Base-by-base conservation (phyloP, 2,888 invertebrate species). In the Bruchidius siliquastri region DNA sequence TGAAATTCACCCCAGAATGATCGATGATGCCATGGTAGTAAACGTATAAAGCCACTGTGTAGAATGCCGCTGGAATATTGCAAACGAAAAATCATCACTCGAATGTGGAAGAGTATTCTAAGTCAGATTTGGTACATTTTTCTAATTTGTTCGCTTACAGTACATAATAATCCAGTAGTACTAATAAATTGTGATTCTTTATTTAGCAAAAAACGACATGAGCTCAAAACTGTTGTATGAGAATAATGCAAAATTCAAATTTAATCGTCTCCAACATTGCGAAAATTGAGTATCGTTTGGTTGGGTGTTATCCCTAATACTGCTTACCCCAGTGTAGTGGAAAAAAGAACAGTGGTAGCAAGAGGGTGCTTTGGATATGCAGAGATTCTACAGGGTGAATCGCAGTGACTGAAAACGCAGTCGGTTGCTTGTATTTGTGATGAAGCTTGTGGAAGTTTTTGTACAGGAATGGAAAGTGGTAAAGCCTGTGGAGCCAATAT, bases 21-120 rank as follows among this genome's bases (percentile, higher is more conserved):
- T 92, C 92, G 76, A 93, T 89, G 81, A 93, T 92, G 2, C 93
- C 93, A 81, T 93, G 92, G 83, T 92, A 92, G 84, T 92, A 93
- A 49, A 89, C 89, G 83, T 91, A 91, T n/a, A 90, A 75, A 13
- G 87, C 85, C 0, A 88, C 82, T 0, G 79, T 73, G 76, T 87
- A 87, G 77, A 87, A 88, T 18, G 87, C 82, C 68, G 85, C 89
- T 89, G 80, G 66, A 86, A 85, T n/a, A n/a, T n/a, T 32, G 76
- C 71, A 70, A 73, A 49, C 26, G 26, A 26, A 2, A 26, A 2
- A 49, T 32, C 69, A n/a, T n/a, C n/a, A n/a, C n/a, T n/a, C n/a
- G n/a, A n/a, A n/a, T n/a, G n/a, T n/a, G n/a, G n/a, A n/a, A n/a
- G n/a, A n/a, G n/a, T n/a, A n/a, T n/a, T n/a, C n/a, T n/a, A n/a